Percentiles rank a stretch among this genome's conserved stretches.
Evolutionary conservation across 2,797 vertebrate genomes (phyloP).

Genomic region (Sternotherus odoratus): DNA sequence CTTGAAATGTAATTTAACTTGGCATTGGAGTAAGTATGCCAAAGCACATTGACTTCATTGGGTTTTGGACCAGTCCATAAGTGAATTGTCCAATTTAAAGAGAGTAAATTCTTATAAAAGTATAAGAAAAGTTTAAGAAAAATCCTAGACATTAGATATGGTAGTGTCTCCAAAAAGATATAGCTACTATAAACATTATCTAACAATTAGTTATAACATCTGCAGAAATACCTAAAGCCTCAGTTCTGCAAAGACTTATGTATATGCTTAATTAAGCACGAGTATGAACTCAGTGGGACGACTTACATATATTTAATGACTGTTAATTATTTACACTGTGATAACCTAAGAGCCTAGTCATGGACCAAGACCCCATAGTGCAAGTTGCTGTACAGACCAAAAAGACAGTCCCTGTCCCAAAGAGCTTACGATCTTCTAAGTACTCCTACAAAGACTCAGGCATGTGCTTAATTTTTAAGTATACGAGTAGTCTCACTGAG

Average conservation of each 20-base stretch:
- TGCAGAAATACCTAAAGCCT: neutral
- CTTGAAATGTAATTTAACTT: constrained; percentile 2
- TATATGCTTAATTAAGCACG: rapidly evolving
- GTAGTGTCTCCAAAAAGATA: neutral
- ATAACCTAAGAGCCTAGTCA: neutral
- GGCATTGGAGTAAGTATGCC: neutral
- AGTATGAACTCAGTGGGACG: neutral
- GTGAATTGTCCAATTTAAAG: neutral
- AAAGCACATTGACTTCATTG: neutral
- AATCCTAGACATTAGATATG: neutral
- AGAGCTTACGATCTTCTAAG: neutral
- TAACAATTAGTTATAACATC: neutral
- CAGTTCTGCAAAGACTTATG: neutral
- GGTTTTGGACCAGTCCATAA: neutral
- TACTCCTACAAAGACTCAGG: neutral
- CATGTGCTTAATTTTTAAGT: neutral
- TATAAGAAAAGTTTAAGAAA: neutral
- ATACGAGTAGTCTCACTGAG: rapidly evolving
- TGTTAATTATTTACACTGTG: neutral
- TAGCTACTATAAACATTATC: neutral
- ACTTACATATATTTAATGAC: neutral
- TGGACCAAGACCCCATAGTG: too few species aligned
- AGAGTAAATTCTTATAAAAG: neutral
- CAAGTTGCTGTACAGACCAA: neutral
- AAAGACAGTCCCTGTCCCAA: neutral